Evolutionary conservation across 2,797 vertebrate species (phyloP).

Genomic region (Galago senegalensis): DNA sequence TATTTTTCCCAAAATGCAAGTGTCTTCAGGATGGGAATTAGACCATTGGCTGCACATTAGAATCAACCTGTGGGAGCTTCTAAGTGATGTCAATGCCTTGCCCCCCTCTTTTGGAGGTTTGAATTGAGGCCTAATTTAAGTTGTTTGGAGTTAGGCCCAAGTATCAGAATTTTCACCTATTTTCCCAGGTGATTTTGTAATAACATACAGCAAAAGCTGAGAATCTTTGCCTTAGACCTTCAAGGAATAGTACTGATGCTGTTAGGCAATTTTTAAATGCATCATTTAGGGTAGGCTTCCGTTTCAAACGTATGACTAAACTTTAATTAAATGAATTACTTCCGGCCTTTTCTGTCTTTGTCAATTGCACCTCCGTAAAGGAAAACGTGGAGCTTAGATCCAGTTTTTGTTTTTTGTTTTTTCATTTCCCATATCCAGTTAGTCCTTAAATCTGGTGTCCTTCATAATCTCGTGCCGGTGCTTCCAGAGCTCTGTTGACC

Average conservation of each 20-base stretch:
- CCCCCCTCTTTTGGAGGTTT: background rate
- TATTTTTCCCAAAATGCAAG: background rate
- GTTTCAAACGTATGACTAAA: background rate
- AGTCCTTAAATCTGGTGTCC: background rate
- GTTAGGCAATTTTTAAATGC: background rate
- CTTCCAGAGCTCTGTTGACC: background rate
- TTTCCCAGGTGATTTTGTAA: background rate
- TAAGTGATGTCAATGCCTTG: background rate
- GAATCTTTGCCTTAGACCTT: background rate
- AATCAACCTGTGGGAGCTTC: background rate
- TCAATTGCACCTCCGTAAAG: background rate
- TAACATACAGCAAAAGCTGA: background rate
- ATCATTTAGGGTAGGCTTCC: background rate
- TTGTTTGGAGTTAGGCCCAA: background rate
- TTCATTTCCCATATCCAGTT: background rate
- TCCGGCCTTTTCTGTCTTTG: slow-evolving; percentile 20
- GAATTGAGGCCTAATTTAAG: background rate
- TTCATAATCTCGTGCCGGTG: background rate
- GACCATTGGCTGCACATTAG: background rate
- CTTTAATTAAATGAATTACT: background rate
- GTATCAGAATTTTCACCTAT: background rate
- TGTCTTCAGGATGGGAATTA: slow-evolving; percentile 26
- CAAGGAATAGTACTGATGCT: background rate
- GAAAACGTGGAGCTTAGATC: background rate
- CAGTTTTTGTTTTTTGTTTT: background rate